These are phyloP conservation scores for Pimephales promelas DNA, from an alignment of 2,113 vertebrate species.

Conservation along the genomic window DNA sequence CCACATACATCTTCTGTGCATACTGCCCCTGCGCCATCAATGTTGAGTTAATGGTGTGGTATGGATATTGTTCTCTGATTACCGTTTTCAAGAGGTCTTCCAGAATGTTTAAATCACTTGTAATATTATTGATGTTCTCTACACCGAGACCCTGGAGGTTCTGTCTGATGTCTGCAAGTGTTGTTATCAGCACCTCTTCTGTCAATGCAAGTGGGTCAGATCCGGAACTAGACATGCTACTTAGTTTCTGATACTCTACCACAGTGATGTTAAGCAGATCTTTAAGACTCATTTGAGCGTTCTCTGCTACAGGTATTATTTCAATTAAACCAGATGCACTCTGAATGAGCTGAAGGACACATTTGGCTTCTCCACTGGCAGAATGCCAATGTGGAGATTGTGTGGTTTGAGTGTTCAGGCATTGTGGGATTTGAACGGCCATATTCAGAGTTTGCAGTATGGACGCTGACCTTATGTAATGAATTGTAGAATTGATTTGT, in stretches of 20 bases:
- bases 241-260: slow-evolving; percentile 54
- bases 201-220: slow-evolving; percentile 46
- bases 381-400: background rate
- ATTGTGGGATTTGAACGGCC: slow-evolving; percentile 57
- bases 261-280: slow-evolving; percentile 57
- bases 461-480: slow-evolving; percentile 54
- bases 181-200: slow-evolving; percentile 49
- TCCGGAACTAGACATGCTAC: slow-evolving; percentile 41
- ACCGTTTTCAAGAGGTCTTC: slow-evolving; percentile 65
- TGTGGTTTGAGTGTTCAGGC: slow-evolving; percentile 58
- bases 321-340: slow-evolving; percentile 60
- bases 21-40: slow-evolving; percentile 42
- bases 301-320: slow-evolving; percentile 55
- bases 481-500: slow-evolving; percentile 35
- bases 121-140: slow-evolving; percentile 58
- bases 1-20: slow-evolving; percentile 57
- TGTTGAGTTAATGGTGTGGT: slow-evolving; percentile 57
- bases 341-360: slow-evolving; percentile 61
- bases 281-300: slow-evolving; percentile 43
- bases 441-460: slow-evolving; percentile 59
- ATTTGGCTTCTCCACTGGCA: slow-evolving; percentile 47
- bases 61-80: slow-evolving; percentile 49
- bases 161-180: slow-evolving; percentile 63
- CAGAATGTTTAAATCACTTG: slow-evolving; percentile 67
- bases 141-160: slow-evolving; percentile 64